Conservation (phyloP, 1,140 invertebrate species). For the Cyphomyrmex costatus region DNA sequence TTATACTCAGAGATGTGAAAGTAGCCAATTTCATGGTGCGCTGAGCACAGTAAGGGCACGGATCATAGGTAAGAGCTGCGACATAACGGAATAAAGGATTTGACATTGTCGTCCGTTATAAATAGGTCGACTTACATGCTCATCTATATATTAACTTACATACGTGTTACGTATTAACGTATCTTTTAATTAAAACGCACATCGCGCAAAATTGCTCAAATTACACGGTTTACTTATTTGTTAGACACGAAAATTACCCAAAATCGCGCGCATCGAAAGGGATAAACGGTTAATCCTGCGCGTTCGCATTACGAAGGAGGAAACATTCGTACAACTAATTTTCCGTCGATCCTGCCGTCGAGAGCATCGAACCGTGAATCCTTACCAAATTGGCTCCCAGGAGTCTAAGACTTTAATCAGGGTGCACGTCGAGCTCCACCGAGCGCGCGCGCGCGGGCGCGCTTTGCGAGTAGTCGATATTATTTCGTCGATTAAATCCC, state of each 20-base stretch:
- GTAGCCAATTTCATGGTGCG: conserved; percentile 75
- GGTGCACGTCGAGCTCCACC: conserved; percentile 68
- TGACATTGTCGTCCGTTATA: conserved; percentile 16
- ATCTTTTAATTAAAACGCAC: neutral
- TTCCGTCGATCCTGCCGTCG: conserved; percentile 66
- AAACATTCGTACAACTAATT: conserved; percentile 66
- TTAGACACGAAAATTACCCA: conserved; percentile 11
- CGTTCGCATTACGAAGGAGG: conserved; percentile 46
- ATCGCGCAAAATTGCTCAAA: neutral
- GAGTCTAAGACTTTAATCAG: conserved; percentile 70
- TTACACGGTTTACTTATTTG: neutral
- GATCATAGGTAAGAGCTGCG: conserved; percentile 51
- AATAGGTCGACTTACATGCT: neutral
- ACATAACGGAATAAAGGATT: conserved; percentile 42
- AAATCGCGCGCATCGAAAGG: conserved; percentile 37
- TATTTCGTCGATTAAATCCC: conserved; percentile 60
- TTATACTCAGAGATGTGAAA: conserved; percentile 70
- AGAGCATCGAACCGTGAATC: conserved; percentile 72
- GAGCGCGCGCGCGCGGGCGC: conserved; percentile 63
- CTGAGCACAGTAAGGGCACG: conserved; percentile 69
- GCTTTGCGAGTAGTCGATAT: conserved; percentile 68
- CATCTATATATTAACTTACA: too few relatives aligned
- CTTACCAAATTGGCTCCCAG: conserved; percentile 69
- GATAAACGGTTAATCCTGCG: conserved; percentile 48
- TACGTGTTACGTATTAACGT: neutral